Conservation (phyloP, 2,888 invertebrate genomes). For the Clistopyga incitator region DNA sequence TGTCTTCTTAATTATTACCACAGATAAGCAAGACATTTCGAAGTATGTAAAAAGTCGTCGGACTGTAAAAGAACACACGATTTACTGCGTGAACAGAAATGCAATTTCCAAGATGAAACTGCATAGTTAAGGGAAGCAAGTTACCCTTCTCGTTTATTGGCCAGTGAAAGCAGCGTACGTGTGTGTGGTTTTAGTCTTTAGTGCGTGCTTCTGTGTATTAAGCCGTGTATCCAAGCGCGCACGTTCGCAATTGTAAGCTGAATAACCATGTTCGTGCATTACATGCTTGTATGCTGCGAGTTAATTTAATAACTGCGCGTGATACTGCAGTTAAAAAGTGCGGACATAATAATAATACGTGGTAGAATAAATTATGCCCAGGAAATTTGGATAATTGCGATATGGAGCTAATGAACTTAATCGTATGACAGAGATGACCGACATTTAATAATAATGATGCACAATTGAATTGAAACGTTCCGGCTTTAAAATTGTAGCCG, state of each 20-base stretch:
- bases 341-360: background rate
- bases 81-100: conserved; percentile 73
- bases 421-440: too few relatives aligned
- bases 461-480: too few relatives aligned
- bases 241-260: background rate
- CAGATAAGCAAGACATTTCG: too few relatives aligned
- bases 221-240: background rate
- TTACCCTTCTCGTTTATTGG: conserved; percentile 16
- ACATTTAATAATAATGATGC: too few relatives aligned
- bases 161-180: background rate
- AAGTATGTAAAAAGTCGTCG: too few relatives aligned
- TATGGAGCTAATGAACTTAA: too few relatives aligned
- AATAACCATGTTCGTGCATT: background rate
- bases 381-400: background rate
- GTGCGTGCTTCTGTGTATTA: conserved; percentile 2
- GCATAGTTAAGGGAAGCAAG: conserved; percentile 67
- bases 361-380: background rate
- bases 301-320: background rate
- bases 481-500: too few relatives aligned
- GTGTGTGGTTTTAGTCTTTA: background rate
- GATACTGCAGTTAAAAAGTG: background rate
- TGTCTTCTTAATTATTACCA: too few relatives aligned
- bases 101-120: conserved; percentile 73
- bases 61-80: conserved; percentile 42
- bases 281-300: conserved; percentile 2